These are phyloP conservation scores for Lordiphosa stackelbergi DNA, from an alignment of 1,140 invertebrate species.

Conservation along the genomic window DNA sequence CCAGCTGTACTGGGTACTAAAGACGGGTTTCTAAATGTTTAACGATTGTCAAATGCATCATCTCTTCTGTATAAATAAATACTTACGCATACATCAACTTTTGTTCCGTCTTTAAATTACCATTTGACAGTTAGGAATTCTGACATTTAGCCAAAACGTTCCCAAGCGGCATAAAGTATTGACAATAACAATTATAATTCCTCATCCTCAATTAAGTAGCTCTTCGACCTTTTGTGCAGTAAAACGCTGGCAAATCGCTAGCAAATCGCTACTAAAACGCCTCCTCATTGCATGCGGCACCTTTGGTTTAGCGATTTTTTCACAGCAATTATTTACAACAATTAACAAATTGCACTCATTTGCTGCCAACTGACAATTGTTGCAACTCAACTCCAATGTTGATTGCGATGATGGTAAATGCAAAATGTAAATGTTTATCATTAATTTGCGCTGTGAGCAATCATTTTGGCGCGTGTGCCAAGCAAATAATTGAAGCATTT, in stretches of 20 bases:
- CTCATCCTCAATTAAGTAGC: constrained; percentile 57
- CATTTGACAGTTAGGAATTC: constrained; percentile 19
- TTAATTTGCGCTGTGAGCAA: constrained; percentile 66
- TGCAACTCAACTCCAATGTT: constrained; percentile 18
- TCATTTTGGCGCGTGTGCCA: constrained; percentile 64
- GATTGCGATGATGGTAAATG: constrained; percentile 35
- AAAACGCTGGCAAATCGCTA: constrained; percentile 40
- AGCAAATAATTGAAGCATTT: constrained; percentile 53
- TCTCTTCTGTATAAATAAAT: no score
- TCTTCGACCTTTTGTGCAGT: constrained; percentile 50
- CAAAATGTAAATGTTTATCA: constrained; percentile 65
- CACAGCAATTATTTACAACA: constrained; percentile 64
- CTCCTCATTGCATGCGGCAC: constrained; percentile 43
- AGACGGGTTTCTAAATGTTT: no score
- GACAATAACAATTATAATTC: constrained; percentile 23
- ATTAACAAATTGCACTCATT: constrained; percentile 68
- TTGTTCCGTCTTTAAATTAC: no score
- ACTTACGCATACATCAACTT: no score
- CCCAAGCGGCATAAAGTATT: constrained; percentile 10
- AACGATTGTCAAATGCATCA: no score
- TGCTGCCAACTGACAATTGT: constrained; percentile 22
- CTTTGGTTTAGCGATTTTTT: constrained; percentile 60
- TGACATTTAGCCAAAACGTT: constrained; percentile 12
- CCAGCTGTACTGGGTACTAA: no score
- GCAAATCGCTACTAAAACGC: constrained; percentile 46